A percentile compares a stretch with the other conserved stretches of the same genome.
phyloP scores from a whole-genome alignment of 1,140 invertebrate genomes.

The Macrotrachela quadricornifera region DNA sequence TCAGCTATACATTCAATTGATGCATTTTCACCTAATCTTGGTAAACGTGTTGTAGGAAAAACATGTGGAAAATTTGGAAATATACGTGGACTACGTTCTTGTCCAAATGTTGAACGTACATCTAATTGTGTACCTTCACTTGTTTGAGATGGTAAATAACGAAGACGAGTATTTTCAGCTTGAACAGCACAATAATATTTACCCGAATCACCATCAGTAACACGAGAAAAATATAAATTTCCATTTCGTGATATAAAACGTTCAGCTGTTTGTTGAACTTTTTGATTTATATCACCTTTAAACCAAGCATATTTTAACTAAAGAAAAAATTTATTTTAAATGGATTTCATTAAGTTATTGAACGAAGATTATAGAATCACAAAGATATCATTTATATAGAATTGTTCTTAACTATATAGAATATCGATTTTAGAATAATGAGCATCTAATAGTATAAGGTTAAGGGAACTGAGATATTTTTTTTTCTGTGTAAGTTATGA shows the following conservation, averaged over 20 bases:
- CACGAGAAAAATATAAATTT: conserved; percentile 71
- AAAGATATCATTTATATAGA: no score
- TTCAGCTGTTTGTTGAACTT: conserved; percentile 40
- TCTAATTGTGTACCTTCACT: neutral
- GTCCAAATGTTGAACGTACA: neutral
- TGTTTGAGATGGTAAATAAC: conserved; percentile 6
- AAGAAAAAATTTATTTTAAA: no score
- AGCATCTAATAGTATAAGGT: no score
- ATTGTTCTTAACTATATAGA: no score
- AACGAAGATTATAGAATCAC: no score
- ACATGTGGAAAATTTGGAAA: conserved; percentile 8
- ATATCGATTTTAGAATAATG: no score
- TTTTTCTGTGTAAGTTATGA: no score
- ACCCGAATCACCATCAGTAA: conserved; percentile 69
- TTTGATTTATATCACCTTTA: conserved; percentile 59
- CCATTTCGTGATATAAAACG: conserved; percentile 81
- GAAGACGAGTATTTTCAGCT: conserved; percentile 31
- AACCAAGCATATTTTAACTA: conserved; percentile 36
- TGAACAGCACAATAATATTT: conserved; percentile 77
- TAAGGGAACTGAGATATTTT: no score
- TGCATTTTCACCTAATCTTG: conserved; percentile 14
- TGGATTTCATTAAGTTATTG: no score
- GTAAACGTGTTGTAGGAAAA: conserved; percentile 10
- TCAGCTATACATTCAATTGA: conserved; percentile 40
- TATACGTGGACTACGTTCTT: conserved; percentile 5